phyloP scores from a whole-genome alignment of 2,797 vertebrate genomes.

The Anguilla anguilla region DNA sequence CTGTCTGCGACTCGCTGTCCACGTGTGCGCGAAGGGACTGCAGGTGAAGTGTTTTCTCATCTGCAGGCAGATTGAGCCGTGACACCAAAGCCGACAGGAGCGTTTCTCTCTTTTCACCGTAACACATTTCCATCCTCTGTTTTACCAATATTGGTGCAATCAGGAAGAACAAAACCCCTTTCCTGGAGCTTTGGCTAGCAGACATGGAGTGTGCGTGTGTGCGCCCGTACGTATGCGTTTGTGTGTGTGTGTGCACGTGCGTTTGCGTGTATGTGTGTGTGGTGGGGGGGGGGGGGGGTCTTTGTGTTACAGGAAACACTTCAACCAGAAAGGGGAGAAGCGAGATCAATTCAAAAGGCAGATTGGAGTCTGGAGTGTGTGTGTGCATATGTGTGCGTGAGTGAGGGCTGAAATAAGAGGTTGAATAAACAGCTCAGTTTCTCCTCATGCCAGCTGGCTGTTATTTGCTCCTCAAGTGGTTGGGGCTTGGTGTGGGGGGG shows the following conservation, averaged over 20 bases:
- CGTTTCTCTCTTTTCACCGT: not conserved
- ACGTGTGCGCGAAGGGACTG: not conserved
- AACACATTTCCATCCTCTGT: not conserved
- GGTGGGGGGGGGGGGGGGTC: not conserved
- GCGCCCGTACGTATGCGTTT: not conserved
- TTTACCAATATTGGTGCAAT: conserved; percentile 5
- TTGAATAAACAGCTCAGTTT: not conserved
- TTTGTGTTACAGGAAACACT: not conserved
- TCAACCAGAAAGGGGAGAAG: not conserved
- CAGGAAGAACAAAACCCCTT: not conserved
- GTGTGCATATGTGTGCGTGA: conserved; percentile 31
- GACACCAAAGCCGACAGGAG: not conserved
- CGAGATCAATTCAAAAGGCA: conserved; percentile 62
- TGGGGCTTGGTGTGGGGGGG: not conserved
- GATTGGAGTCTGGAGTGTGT: conserved; percentile 52
- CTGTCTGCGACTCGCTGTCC: not conserved
- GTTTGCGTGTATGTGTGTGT: too few relatives aligned
- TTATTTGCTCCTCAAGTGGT: conserved; percentile 8
- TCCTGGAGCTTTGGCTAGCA: not conserved
- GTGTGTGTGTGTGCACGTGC: not conserved
- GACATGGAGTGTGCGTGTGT: not conserved
- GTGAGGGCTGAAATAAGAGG: conserved; percentile 59
- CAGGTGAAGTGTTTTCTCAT: not conserved
- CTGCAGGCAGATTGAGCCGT: not conserved
- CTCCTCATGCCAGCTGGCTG: conserved; percentile 24